Evolutionary conservation across 2,797 vertebrate genomes (phyloP), one percentile per base, ranked within the genome.

Genomic region (Smutsia temminckii): DNA sequence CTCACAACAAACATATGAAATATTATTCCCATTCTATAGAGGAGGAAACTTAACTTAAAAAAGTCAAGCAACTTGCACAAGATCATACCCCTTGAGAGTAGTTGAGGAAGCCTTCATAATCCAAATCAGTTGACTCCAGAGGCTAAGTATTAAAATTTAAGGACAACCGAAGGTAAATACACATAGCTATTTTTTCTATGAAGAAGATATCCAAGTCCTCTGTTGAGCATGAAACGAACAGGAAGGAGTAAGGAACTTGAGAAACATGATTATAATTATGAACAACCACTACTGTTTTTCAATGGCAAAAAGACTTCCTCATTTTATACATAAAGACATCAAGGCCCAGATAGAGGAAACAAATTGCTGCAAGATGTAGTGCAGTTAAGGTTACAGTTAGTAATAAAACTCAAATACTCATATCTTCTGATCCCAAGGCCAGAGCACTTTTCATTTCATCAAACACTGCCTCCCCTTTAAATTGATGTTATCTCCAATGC

Each of bases 251-350:
- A 78, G 59, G 32, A 88, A 85, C 23, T n/a, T 94, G 25, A 61
- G 29, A 85, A 91, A 8, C 64, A 75, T 46, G 11, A 86, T 21
- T 89, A 27, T 72, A 96, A 90, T 59, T 92, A 27, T 71, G 10
- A 74, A 80, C 5, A 72, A 79, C 18, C 34, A 94, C 12, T 72
- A 25, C 1, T 85, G 25, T 51, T 90, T 59, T 88, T 12, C 55
- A 87, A 79, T 8, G 10, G 71, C 51, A 79, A 79, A 92, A 92
- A 85, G 25, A 85, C 27, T 40, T 81, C n/a, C 34, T 74, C 27
- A 27, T 78, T 72, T 91, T 78, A 94, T 3, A 95, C 6, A 83
- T 49, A 81, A 63, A 61, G 37, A 92, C 93, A 87, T 77, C 61
- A 81, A 68, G 25, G 29, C 8, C 32, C 25, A 78, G 18, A 81